Evolutionary conservation across 2,113 vertebrate genomes (phyloP), one percentile per base, ranked within the genome.

Genomic region (Falcunculus frontatus): DNA sequence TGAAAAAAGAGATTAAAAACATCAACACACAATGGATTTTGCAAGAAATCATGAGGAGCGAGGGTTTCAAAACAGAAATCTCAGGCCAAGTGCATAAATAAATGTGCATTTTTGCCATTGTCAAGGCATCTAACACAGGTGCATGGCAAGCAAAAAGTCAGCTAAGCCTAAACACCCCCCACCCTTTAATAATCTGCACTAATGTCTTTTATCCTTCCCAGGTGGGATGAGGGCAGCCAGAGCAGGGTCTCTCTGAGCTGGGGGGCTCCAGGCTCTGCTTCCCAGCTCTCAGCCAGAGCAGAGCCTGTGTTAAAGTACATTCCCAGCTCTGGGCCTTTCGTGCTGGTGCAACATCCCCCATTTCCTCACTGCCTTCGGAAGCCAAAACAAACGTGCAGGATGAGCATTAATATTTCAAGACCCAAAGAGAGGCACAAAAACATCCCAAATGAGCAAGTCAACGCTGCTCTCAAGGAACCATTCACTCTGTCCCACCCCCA

Each of bases 111-210:
- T 9, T 13, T 59, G 33, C 21, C 55, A 50, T 50, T 60, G 29
- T 16, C 12, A 39, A 64, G 26, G 64, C 29, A 49, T 22, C 37
- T 35, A 22, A 23, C 13, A 20, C 1, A 35, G 32, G 37, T 23
- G 46, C 22, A 46, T 16, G 25, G 50, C 39, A 69, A 81, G 55
- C 25, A 81, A 27, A n/a, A 52, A 12, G 18, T 7, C 59, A 44
- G 60, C 21, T 15, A 9, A 26, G 29, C 3, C 13, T 60, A 11
- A 39, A 30, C 4, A 8, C 68, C n/a, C 47, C 11, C 39, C 33
- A 20, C 3, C 33, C 46, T 10, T 49, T n/a, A 10, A 35, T 50
- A 13, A 25, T 3, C 13, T 1, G 7, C 39, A 39, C 1, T 0
- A 37, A 23, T 11, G 32, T 12, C 27, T 8, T 11, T 69, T 25